phyloP scores from a whole-genome alignment of 2,888 invertebrate species.

The Eupithecia subumbrata region DNA sequence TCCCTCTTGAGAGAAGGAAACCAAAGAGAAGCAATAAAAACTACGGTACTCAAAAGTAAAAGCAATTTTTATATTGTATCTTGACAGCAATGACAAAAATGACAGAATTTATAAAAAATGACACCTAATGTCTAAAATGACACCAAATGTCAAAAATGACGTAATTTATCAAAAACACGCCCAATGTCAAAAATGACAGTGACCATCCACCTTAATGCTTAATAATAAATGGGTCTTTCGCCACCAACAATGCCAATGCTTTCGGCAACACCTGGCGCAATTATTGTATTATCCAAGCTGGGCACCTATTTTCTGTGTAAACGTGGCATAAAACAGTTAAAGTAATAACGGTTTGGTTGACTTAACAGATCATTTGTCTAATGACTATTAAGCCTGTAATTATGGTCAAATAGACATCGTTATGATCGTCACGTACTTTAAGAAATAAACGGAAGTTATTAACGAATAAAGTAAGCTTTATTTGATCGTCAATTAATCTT shows the following conservation, averaged over 20 bases:
- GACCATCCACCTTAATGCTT: too few species aligned
- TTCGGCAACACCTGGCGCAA: not conserved
- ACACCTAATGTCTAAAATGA: too few species aligned
- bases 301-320: constrained; percentile 5
- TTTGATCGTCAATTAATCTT: not conserved
- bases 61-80: too few species aligned
- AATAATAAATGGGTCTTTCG: not conserved
- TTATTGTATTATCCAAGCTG: too few species aligned
- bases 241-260: not conserved
- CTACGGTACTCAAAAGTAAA: too few species aligned
- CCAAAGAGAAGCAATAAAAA: too few species aligned
- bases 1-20: too few species aligned
- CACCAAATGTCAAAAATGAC: too few species aligned
- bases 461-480: not conserved
- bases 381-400: constrained; percentile 45
- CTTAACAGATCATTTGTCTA: constrained; percentile 51
- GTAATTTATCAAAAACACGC: too few species aligned
- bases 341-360: constrained; percentile 51
- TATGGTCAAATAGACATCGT: constrained; percentile 27
- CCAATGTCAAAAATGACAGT: too few species aligned
- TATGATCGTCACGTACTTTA: constrained; percentile 27
- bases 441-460: not conserved
- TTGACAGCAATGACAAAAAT: too few species aligned
- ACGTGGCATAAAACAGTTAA: constrained; percentile 35
- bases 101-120: too few species aligned